These are phyloP conservation scores for Elgaria multicarinata DNA, from an alignment of 2,113 vertebrate genomes.

Conservation along the genomic window DNA sequence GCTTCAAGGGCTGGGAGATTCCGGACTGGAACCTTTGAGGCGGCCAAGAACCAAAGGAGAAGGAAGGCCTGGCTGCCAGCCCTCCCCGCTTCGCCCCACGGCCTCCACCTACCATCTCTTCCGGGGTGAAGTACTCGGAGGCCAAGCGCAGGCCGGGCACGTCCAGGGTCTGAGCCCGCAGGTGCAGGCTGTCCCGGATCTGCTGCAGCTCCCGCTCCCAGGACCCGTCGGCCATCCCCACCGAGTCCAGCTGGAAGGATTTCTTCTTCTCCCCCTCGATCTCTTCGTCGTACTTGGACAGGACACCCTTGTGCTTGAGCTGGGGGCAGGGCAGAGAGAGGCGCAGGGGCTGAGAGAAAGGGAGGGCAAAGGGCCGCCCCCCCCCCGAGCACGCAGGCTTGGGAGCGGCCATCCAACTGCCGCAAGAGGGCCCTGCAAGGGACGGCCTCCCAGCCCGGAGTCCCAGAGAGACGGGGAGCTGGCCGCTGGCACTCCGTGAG, in stretches of 20 bases:
- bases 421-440: not conserved
- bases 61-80: not conserved
- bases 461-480: too few relatives aligned
- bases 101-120: constrained; percentile 85
- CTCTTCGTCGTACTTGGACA: constrained; percentile 92
- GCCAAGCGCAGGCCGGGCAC: constrained; percentile 78
- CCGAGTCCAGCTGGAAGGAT: constrained; percentile 82
- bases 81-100: rapidly evolving
- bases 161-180: constrained; percentile 85
- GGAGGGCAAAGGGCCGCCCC: too few relatives aligned
- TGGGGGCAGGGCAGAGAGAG: constrained; percentile 16
- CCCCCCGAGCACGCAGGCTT: not conserved
- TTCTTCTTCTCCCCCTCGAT: constrained; percentile 90
- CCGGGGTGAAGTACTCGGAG: constrained; percentile 86
- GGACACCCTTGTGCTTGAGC: constrained; percentile 80
- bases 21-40: not conserved
- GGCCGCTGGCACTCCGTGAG: not conserved
- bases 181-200: constrained; percentile 81
- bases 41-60: not conserved
- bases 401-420: not conserved
- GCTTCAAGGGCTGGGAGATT: too few relatives aligned
- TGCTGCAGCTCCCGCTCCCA: constrained; percentile 86
- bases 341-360: rapidly evolving
- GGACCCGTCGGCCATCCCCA: constrained; percentile 81
- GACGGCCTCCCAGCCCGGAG: too few relatives aligned